Base-by-base conservation (phyloP, 1,140 invertebrate species). In the Brachionus koreanus region DNA sequence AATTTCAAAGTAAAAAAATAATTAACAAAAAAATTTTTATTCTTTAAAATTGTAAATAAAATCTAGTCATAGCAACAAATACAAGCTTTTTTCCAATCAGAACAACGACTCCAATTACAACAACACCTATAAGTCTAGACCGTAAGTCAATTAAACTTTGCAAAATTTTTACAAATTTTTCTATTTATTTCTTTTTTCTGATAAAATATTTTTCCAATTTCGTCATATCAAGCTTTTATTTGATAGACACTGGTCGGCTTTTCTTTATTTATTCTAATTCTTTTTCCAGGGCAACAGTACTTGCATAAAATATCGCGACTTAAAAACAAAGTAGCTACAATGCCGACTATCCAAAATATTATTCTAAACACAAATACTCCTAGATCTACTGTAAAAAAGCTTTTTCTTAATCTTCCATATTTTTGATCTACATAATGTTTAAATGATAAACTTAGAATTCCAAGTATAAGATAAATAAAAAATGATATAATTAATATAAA, bases 401-500 rank as follows among this genome's bases (percentile, higher is more conserved):
- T 10, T 25, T 57, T 43, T 63, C 49, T 57, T 37, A 10, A 16
- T 29, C 49, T 23, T 4, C 69, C 69, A 74, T 46, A 74, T 29
- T 49, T 74, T 46, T 46, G 42, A 46, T 74, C 69, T 9, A 74
- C 10, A 46, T 29, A 10, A 3, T 46, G 9, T 25, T 79, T 79
- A 13, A 61, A 65, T 25, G 49, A 42, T 6, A 79, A 29, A 19
- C 57, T 52, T 23, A 79, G 39, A 37, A 39, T 29, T 25, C 76
- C 76, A 10, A 79, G 76, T 65, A 79, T 65, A 9, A 79, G 39
- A 65, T 79, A 79, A 19, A 79, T 25, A 43, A 79, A 79, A 65
- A 79, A 37, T 37, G 76, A 39, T 12, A 79, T 37, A 19, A 65
- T 79, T 19, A 79, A 37, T n/a, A 79, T 61, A 10, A 42, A 2